Base-by-base conservation (phyloP, 2,113 vertebrate genomes). In the Callorhinus ursinus region DNA sequence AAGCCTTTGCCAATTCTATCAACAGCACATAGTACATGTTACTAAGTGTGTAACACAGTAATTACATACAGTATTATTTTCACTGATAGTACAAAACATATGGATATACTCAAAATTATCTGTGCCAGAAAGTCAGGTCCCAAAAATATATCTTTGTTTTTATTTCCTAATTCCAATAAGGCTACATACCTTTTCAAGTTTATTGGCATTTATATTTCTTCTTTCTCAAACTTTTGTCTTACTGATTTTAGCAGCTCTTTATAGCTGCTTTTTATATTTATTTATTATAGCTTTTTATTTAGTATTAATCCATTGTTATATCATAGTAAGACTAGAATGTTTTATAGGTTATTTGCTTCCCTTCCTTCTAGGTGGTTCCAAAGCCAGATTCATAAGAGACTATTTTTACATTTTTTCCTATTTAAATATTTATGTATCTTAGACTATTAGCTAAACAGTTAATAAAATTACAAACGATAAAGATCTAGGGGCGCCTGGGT, bases 201-300 rank as follows among this genome's bases (percentile, higher is more conserved):
- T 88, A 72, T 31, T 72, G 42, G 76, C 18, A 81, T 51, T 39
- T 82, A 39, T 42, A 81, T 39, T 86, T 83, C n/a, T 89, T 71
- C 26, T 86, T 92, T 91, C 86, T 85, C 59, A 95, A 69, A 80
- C 42, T 59, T 95, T 61, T 81, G 42, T 61, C 28, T 87, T 61
- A 71, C 0, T 81, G 39, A 80, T 72, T n/a, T 72, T 61, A 86
- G 42, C 28, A 53, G 39, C 33, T 95, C 61, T 92, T 71, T 87
- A 42, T 53, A 57, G 33, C 33, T 63, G 24, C 61, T 69, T 69
- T 69, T 69, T 69, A 53, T 46, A 46, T 63, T 46, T 51, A 57
- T 57, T 69, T 69, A 69, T 36, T 36, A 69, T 10, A 69, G 67
- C 8, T 69, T 69, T n/a, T 65, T 91, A 79, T 6, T 67, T 46